Evolutionary conservation across 2,888 invertebrate species (phyloP).

Genomic region (Chrysolina haemoptera): DNA sequence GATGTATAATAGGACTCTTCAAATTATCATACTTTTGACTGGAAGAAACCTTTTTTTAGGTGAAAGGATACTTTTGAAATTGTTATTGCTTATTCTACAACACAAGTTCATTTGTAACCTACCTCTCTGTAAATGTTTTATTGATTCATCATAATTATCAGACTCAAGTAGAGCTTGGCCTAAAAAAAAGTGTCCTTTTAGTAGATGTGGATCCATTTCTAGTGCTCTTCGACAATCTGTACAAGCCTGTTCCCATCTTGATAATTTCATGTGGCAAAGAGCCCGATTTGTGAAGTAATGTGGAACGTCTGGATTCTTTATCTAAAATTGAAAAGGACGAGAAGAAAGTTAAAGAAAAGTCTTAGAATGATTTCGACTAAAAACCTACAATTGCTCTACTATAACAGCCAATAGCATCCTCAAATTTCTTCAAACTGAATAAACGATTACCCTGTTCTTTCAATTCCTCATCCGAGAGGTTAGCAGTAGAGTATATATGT

Average conservation of each 20-base stretch:
- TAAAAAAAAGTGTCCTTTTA: constrained; percentile 97
- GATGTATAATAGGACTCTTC: too few species aligned
- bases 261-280: constrained; percentile 90
- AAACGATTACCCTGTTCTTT: constrained; percentile 97
- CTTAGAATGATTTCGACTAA: background rate
- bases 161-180: constrained; percentile 93
- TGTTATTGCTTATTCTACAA: too few species aligned
- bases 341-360: constrained; percentile 4
- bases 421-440: constrained; percentile 91
- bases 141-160: constrained; percentile 95
- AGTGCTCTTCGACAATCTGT: constrained; percentile 93
- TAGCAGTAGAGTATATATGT: constrained; percentile 89
- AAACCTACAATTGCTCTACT: constrained; percentile 96
- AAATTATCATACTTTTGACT: too few species aligned
- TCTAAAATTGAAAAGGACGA: constrained; percentile 75
- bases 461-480: constrained; percentile 89
- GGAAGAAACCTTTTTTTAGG: too few species aligned
- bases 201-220: constrained; percentile 91
- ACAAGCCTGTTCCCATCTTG: constrained; percentile 90
- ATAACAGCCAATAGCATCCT: constrained; percentile 96
- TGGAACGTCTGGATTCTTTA: constrained; percentile 93
- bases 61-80: too few species aligned
- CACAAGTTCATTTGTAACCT: constrained; percentile 39
- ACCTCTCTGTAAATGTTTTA: constrained; percentile 96
- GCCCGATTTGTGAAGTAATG: constrained; percentile 97